Conservation (phyloP, 2,888 invertebrate species). For the Diploptera punctata region DNA sequence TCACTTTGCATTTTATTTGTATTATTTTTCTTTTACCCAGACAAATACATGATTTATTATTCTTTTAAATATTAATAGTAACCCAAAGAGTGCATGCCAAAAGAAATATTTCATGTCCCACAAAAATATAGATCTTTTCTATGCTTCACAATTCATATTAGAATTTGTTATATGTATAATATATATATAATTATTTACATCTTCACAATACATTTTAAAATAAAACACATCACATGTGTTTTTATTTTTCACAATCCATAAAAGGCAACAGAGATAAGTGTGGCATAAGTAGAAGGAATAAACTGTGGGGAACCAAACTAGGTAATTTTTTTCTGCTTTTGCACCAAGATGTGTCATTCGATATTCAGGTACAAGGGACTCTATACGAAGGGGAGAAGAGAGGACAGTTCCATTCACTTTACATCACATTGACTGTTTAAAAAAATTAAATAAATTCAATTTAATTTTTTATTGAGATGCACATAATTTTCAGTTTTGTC, state of each 20-base stretch:
- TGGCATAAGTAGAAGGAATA: constrained; percentile 25
- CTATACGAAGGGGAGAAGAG: constrained; percentile 26
- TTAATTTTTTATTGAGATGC: constrained; percentile 12
- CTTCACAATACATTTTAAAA: constrained; percentile 23
- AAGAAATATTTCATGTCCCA: constrained; percentile 9
- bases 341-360: constrained; percentile 13
- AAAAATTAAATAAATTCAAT: constrained; percentile 19
- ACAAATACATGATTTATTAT: constrained; percentile 18
- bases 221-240: constrained; percentile 30
- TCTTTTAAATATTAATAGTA: neutral
- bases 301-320: constrained; percentile 21
- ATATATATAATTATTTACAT: constrained; percentile 24
- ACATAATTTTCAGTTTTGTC: constrained; percentile 29
- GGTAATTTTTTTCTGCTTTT: constrained; percentile 21
- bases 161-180: constrained; percentile 21
- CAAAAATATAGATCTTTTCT: constrained; percentile 31
- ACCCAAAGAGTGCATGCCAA: constrained; percentile 21
- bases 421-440: neutral
- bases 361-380: constrained; percentile 29
- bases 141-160: constrained; percentile 23
- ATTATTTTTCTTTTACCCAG: neutral
- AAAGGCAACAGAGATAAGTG: constrained; percentile 26
- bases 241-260: constrained; percentile 12
- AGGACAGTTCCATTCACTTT: constrained; percentile 16
- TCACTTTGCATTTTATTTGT: constrained; percentile 26